Base-by-base conservation (phyloP, 2,113 vertebrate genomes). In the Centropus unirufus region DNA sequence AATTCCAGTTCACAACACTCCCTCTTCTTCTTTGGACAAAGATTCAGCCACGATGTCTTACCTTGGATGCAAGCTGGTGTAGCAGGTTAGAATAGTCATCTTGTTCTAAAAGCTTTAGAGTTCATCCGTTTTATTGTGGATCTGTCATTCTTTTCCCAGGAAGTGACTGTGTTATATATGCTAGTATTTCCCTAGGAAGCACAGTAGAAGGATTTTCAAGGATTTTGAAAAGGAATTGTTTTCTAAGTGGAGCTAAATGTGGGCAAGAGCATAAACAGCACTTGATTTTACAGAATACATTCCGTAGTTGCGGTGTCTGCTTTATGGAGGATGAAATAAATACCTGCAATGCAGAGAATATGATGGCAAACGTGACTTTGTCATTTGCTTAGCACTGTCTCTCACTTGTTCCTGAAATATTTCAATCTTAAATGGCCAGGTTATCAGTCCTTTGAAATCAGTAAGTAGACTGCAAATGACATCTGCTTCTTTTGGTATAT, bases 261-360 rank as follows among this genome's bases (percentile, higher is more conserved):
- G 54, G 39, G 32, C 62, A 91, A 54, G 84, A 82, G 19, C 67
- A 87, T 87, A 92, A 95, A 80, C 32, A 83, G 55, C 80, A 47
- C 39, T 85, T 77, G 39, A 23, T 94, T 69, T 83, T 90, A 86
- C n/a, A 61, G 72, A 73, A 61, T 63, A 26, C 0, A 0, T 88
- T 93, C 39, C 63, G 11, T 67, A 88, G 79, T 89, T 5, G 0
- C 10, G 4, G 67, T 0, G 1, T 78, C 61, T 73, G 36, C 83
- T 81, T 74, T 95, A 8, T 42, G 27, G 64, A 89, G 57, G 69
- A 78, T 1, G 3, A 83, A 94, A 52, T 63, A 87, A 93, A 78
- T 77, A 81, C 76, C 78, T 90, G 93, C 74, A 92, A 30, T 94
- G 86, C 84, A 89, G 86, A 61, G 73, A 87, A 21, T 29, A 76